Percentiles rank a stretch among this genome's conserved stretches.
Conservation (phyloP, 2,888 invertebrate genomes). For the Tiliacea citrago region DNA sequence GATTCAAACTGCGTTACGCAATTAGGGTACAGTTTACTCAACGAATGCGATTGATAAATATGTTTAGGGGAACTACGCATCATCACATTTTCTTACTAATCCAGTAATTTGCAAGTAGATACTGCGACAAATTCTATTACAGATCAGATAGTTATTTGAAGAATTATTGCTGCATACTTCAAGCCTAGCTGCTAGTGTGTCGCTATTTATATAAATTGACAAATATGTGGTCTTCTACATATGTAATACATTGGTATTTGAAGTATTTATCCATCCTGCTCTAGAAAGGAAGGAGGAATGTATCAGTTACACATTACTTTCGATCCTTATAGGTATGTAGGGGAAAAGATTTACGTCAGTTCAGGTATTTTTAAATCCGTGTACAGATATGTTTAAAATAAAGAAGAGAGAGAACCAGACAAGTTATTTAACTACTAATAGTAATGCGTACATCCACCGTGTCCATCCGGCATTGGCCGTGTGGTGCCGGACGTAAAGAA, state of each 20-base stretch:
- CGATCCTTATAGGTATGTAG: slow-evolving; percentile 25
- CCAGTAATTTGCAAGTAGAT: neutral
- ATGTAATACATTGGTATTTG: slow-evolving; percentile 27
- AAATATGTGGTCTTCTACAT: slow-evolving; percentile 21
- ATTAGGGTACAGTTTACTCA: neutral
- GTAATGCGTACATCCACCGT: no score
- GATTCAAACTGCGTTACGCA: no score
- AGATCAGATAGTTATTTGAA: neutral
- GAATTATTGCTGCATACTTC: neutral
- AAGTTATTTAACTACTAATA: no score
- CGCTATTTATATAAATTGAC: slow-evolving; percentile 7
- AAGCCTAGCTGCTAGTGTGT: neutral
- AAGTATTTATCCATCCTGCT: slow-evolving; percentile 36
- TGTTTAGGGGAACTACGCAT: neutral
- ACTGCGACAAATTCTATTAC: neutral
- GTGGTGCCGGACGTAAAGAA: no score
- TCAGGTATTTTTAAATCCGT: slow-evolving; percentile 7
- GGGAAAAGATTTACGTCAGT: slow-evolving; percentile 6
- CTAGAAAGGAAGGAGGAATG: slow-evolving; percentile 32
- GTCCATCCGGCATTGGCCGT: no score
- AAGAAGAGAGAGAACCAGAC: neutral
- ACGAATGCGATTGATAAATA: neutral
- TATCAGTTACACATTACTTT: slow-evolving; percentile 38
- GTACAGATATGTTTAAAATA: neutral
- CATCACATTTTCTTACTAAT: neutral